Evolutionary conservation across 2,797 vertebrate genomes (phyloP).

Genomic region (Nannoperca obscura): DNA sequence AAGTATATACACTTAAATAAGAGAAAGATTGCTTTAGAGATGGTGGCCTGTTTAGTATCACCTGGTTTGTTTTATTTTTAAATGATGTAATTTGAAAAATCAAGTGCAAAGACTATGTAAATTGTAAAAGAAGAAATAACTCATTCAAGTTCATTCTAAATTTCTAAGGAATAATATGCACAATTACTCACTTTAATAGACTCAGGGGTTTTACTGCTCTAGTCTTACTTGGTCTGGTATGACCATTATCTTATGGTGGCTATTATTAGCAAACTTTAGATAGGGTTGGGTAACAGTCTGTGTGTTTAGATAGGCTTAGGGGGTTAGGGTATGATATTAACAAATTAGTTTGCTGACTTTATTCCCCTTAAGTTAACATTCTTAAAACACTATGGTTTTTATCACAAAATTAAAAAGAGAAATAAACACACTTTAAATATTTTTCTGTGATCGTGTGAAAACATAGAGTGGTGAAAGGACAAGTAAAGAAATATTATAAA

Average conservation of each 20-base stretch:
- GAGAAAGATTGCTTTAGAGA: neutral
- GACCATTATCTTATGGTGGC: neutral
- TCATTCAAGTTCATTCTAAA: neutral
- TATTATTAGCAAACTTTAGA: neutral
- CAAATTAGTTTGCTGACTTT: neutral
- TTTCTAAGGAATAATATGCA: neutral
- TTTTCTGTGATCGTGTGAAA: neutral
- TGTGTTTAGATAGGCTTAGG: no score
- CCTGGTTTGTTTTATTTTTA: neutral
- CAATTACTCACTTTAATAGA: neutral
- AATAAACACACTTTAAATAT: neutral
- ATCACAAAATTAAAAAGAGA: neutral
- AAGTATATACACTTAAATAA: slow-evolving; percentile 19
- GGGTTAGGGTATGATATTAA: no score
- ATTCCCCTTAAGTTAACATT: neutral
- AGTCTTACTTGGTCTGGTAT: neutral
- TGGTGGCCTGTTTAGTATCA: slow-evolving; percentile 46
- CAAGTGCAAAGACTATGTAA: neutral
- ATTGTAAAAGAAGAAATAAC: neutral
- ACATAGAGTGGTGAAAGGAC: neutral
- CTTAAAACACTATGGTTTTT: neutral
- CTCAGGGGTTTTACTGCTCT: neutral
- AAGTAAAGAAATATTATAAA: neutral
- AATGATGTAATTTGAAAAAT: neutral
- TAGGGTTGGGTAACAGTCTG: no score